These are phyloP conservation scores for Ceratina calcarata DNA, from an alignment of 1,140 invertebrate genomes.

Conservation along the genomic window DNA sequence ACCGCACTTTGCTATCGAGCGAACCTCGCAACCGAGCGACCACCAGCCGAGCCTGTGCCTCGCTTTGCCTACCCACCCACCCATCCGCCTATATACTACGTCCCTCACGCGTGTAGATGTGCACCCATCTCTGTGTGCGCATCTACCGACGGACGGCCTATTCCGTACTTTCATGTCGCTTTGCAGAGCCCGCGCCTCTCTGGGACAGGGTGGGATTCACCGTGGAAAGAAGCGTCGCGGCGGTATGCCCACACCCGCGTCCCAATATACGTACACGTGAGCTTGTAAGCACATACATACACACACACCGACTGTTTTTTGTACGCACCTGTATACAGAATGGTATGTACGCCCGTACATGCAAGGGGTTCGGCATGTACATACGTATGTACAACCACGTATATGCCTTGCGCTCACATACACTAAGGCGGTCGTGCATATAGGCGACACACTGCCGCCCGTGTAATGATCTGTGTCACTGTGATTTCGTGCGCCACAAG, in stretches of 20 bases:
- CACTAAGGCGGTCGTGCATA: not conserved
- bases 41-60: slow-evolving; percentile 67
- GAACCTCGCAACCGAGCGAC: slow-evolving; percentile 69
- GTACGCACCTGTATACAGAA: slow-evolving; percentile 5
- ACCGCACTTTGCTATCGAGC: slow-evolving; percentile 78
- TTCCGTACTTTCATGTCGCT: slow-evolving; percentile 50
- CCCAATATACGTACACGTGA: not conserved
- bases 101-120: not conserved
- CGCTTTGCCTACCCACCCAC: slow-evolving; percentile 51
- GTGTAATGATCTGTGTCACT: slow-evolving; percentile 50
- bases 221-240: slow-evolving; percentile 51
- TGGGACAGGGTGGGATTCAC: slow-evolving; percentile 36
- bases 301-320: slow-evolving; percentile 15
- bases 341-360: not conserved
- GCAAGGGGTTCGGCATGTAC: not conserved
- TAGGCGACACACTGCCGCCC: slow-evolving; percentile 2
- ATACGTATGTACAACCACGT: not conserved
- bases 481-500: slow-evolving; percentile 21
- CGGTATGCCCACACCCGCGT: slow-evolving; percentile 31
- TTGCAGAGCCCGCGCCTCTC: slow-evolving; percentile 23
- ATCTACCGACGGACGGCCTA: slow-evolving; percentile 23
- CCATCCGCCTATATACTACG: slow-evolving; percentile 4
- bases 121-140: not conserved
- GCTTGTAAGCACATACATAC: not conserved
- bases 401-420: not conserved